Evolutionary conservation across 2,113 vertebrate genomes (phyloP).

Genomic region (Trinectes maculatus): DNA sequence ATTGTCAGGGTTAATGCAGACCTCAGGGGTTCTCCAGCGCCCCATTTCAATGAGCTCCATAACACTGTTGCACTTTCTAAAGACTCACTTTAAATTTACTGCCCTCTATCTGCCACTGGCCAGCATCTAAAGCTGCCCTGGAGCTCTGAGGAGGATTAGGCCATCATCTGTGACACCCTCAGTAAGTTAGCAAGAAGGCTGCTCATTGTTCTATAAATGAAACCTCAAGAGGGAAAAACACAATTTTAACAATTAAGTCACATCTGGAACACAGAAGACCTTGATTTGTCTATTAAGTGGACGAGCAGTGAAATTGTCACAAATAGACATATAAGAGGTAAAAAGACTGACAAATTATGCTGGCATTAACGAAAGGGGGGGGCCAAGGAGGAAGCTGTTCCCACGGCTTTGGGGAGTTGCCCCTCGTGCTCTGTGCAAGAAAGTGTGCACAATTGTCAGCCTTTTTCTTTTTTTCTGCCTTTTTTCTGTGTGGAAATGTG

Average conservation of each 20-base stretch:
- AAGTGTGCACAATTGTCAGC: conserved; percentile 60
- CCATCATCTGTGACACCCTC: conserved; percentile 64
- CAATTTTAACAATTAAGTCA: conserved; percentile 60
- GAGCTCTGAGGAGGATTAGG: conserved; percentile 62
- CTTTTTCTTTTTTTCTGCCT: conserved; percentile 44
- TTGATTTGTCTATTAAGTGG: conserved; percentile 28
- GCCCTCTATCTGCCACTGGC: conserved; percentile 78
- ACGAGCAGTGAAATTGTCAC: conserved; percentile 48
- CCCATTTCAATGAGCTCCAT: conserved; percentile 73
- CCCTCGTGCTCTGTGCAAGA: conserved; percentile 47
- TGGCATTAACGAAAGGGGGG: conserved; percentile 26
- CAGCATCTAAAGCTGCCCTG: conserved; percentile 62
- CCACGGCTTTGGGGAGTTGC: conserved; percentile 55
- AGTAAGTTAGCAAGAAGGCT: conserved; percentile 61
- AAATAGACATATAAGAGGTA: conserved; percentile 33
- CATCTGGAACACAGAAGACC: conserved; percentile 30
- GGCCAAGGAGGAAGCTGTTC: conserved; percentile 42
- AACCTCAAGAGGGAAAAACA: conserved; percentile 57
- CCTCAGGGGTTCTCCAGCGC: conserved; percentile 78
- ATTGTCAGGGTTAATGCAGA: conserved; percentile 82
- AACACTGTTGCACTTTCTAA: conserved; percentile 75
- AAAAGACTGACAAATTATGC: conserved; percentile 17
- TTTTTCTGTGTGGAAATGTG: conserved; percentile 63
- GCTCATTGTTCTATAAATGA: conserved; percentile 60
- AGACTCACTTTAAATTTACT: conserved; percentile 80